These are phyloP conservation scores for Naja naja DNA, from an alignment of 2,113 vertebrate species.

Conservation along the genomic window DNA sequence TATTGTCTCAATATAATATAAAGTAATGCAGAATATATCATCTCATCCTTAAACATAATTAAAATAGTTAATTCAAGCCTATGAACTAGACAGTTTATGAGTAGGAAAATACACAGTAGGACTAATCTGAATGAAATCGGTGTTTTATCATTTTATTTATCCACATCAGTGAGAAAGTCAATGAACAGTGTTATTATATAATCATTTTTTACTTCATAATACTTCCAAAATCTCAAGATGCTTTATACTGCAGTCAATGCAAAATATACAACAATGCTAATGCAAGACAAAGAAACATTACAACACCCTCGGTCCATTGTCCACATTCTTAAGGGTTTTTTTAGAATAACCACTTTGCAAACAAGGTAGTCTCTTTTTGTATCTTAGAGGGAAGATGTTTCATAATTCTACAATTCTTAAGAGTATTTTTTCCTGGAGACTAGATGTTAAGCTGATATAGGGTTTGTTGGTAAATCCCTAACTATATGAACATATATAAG, in stretches of 20 bases:
- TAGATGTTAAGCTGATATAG: background rate
- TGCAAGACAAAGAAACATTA: background rate
- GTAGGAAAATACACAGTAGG: background rate
- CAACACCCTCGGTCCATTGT: background rate
- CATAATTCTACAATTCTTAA: background rate
- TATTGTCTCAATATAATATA: background rate
- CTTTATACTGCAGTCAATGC: background rate
- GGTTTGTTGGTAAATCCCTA: background rate
- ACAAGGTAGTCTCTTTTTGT: background rate
- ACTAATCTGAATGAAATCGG: background rate
- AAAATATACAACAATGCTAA: background rate
- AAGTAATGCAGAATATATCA: background rate
- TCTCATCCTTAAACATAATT: background rate
- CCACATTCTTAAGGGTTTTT: background rate
- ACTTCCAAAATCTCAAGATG: background rate
- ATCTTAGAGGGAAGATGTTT: background rate
- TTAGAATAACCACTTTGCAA: background rate
- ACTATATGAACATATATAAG: background rate
- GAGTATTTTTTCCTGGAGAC: background rate
- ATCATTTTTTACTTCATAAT: background rate
- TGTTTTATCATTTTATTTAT: background rate
- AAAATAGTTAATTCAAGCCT: background rate
- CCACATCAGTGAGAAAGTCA: background rate
- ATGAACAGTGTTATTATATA: background rate
- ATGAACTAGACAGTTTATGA: background rate